Conservation (phyloP, 2,888 invertebrate species). For the Phania funesta region DNA sequence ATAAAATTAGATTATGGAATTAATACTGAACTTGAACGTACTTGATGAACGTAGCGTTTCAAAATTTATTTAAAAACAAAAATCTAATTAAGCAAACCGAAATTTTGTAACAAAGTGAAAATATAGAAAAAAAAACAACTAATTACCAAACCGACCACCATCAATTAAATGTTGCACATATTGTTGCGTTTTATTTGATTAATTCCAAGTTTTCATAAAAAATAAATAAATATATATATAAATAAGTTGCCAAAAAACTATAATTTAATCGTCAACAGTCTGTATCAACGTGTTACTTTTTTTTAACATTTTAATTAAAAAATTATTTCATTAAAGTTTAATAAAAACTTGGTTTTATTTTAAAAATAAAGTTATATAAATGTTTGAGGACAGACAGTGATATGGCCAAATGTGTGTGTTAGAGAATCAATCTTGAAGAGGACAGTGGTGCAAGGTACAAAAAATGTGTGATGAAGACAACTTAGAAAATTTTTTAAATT, state of each 20-base stretch:
- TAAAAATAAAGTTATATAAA: background rate
- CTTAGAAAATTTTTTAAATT: no score
- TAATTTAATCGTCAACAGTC: background rate
- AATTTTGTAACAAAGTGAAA: conserved; percentile 10
- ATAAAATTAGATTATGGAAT: conserved; percentile 26
- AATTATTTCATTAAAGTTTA: conserved; percentile 43
- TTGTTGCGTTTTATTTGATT: conserved; percentile 6
- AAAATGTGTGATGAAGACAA: no score
- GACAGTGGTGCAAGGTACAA: no score
- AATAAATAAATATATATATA: no score
- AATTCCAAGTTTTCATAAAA: background rate
- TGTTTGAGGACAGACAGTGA: background rate
- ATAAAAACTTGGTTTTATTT: background rate
- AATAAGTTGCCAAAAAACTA: background rate
- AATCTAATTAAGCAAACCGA: background rate
- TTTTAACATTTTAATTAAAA: background rate
- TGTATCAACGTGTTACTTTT: background rate
- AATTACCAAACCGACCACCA: background rate
- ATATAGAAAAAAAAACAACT: conserved; percentile 9
- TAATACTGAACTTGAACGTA: conserved; percentile 40
- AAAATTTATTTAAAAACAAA: background rate
- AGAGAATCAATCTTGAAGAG: no score
- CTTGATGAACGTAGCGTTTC: background rate
- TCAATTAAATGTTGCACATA: conserved; percentile 5
- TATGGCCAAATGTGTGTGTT: background rate